Base-by-base conservation (phyloP, 2,888 invertebrate genomes). In the Netelia inedita region DNA sequence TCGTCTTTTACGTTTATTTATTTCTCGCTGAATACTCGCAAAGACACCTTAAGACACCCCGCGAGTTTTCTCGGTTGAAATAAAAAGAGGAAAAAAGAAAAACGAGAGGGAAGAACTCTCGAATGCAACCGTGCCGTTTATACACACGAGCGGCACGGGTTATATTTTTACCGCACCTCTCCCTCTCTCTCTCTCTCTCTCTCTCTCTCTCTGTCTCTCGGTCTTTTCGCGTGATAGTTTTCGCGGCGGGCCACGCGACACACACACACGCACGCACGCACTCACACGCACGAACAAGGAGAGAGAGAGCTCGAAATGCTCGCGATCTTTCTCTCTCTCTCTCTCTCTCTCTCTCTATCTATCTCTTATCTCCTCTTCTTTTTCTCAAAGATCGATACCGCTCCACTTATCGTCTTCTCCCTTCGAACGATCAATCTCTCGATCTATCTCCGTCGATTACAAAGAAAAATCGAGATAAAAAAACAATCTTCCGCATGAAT, bases 91-190 rank as follows among this genome's bases (percentile, higher is more conserved):
- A 65, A 35, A 65, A 14, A 8, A 16, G 41, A 35, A 46, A 14
- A 9, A 53, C 19, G 71, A 61, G 50, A 83, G 43, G 19, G 46
- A 66, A 55, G 46, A 63, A 55, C 59, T 28, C 46, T 10, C 79
- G 79, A 5, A 79, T 83, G 83, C 83, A 83, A 78, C 72, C 19
- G 73, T 57, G 35, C n/a, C 69, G 61, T n/a, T 46, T 16, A 41
- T 46, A 43, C 23, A n/a, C 43, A 59, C 53, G 68, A 79, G 65
- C 53, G 21, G 53, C 50, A 63, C 69, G 74, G 23, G 16, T 23
- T 68, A 76, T 84, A 84, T 84, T 84, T 84, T 84, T 84, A 84
- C 78, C 76, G 78, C 69, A 43, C 76, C 61, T 46, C 19, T 71
- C 68, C 11, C 68, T 19, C 21, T 59, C 61, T 73, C 41, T 21